A percentile compares a stretch with the other conserved stretches of the same genome.
Conservation (phyloP, 2,888 invertebrate species). For the Dolichopus griseipennis region DNA sequence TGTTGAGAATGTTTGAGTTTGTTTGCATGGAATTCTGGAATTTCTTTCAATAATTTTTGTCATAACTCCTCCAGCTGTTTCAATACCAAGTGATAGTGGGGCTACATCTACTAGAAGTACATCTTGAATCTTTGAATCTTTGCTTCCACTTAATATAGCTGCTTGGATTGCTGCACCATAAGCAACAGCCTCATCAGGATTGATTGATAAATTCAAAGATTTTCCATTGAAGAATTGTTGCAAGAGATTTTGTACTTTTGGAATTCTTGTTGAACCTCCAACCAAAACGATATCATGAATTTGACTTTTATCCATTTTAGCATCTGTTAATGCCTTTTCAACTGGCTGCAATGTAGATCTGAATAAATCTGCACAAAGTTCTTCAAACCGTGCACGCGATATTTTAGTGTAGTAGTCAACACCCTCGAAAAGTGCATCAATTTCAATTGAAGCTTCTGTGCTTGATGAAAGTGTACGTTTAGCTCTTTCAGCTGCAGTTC, state of each 20-base stretch:
- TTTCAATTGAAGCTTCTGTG: slow-evolving; percentile 65
- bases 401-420: slow-evolving; percentile 60
- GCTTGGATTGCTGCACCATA: slow-evolving; percentile 48
- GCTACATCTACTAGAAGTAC: slow-evolving; percentile 60
- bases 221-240: slow-evolving; percentile 49
- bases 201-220: not conserved
- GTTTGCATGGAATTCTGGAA: slow-evolving; percentile 61
- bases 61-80: slow-evolving; percentile 75
- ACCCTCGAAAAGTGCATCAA: slow-evolving; percentile 64
- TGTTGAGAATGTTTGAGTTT: slow-evolving; percentile 66
- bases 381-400: slow-evolving; percentile 62
- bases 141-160: slow-evolving; percentile 59
- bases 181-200: not conserved
- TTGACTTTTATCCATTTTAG: slow-evolving; percentile 61
- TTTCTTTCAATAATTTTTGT: slow-evolving; percentile 65
- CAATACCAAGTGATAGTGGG: slow-evolving; percentile 62
- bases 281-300: slow-evolving; percentile 73
- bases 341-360: slow-evolving; percentile 62
- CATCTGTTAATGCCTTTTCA: slow-evolving; percentile 63
- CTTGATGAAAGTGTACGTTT: slow-evolving; percentile 71
- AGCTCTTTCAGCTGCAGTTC: slow-evolving; percentile 68
- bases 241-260: slow-evolving; percentile 64
- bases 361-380: slow-evolving; percentile 59
- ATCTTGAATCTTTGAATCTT: slow-evolving; percentile 64
- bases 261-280: slow-evolving; percentile 72